Evolutionary conservation across 2,113 vertebrate genomes (phyloP).

Genomic region (Balaeniceps rex): DNA sequence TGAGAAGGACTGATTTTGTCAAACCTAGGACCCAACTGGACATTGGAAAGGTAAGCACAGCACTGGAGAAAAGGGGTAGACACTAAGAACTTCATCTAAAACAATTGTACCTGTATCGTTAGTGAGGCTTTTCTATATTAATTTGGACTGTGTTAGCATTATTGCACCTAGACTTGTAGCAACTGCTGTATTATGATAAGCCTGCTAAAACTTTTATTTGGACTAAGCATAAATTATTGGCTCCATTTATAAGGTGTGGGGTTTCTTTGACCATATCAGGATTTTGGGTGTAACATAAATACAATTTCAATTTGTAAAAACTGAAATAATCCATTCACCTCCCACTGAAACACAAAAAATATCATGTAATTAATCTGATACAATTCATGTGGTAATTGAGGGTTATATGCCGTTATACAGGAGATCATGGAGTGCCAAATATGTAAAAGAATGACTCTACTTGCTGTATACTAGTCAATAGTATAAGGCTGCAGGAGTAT

Average conservation of each 20-base stretch:
- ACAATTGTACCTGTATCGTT: background rate
- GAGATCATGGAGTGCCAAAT: background rate
- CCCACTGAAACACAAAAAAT: background rate
- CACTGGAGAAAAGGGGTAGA: background rate
- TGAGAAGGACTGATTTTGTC: background rate
- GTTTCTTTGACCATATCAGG: background rate
- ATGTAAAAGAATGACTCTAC: background rate
- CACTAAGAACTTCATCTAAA: background rate
- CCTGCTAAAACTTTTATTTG: background rate
- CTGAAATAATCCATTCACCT: background rate
- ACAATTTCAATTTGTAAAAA: background rate
- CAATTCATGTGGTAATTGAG: background rate
- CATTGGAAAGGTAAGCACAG: background rate
- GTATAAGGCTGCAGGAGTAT: background rate
- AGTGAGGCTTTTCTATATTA: background rate
- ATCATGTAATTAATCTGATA: rapidly evolving
- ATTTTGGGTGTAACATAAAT: background rate
- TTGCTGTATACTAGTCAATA: background rate
- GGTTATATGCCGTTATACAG: background rate
- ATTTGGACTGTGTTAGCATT: background rate
- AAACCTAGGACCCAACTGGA: background rate
- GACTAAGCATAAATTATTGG: background rate
- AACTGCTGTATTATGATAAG: background rate
- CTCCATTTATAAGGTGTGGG: background rate
- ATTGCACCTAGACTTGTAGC: background rate